A percentile compares a stretch with the other conserved stretches of the same genome.
These are phyloP conservation scores for Phymastichus coffea DNA, from an alignment of 1,140 invertebrate genomes.

Conservation along the genomic window DNA sequence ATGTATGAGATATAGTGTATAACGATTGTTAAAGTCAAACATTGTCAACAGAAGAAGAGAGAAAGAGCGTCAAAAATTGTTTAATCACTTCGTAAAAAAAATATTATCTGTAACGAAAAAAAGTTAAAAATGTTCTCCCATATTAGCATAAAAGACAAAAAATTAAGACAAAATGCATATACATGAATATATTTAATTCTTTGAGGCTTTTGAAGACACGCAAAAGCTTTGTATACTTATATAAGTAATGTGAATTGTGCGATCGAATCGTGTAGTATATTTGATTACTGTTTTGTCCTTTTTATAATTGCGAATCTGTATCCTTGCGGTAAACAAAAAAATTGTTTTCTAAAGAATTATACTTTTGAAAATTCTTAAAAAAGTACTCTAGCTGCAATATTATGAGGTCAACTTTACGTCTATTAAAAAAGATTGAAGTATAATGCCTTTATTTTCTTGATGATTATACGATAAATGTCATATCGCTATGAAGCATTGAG, in stretches of 20 bases:
- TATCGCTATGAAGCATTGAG: conserved; percentile 8
- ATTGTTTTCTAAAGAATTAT: background rate
- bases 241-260: conserved; percentile 20
- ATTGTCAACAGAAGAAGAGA: conserved; percentile 30
- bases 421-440: background rate
- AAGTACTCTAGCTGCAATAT: conserved; percentile 22
- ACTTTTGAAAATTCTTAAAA: conserved; percentile 8
- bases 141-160: conserved; percentile 35
- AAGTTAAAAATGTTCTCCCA: conserved; percentile 38
- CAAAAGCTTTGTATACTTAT: conserved; percentile 24
- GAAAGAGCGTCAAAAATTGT: conserved; percentile 33
- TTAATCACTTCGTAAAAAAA: conserved; percentile 11
- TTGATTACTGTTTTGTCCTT: conserved; percentile 6
- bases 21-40: conserved; percentile 49
- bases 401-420: background rate
- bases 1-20: conserved; percentile 52
- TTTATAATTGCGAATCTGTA: conserved; percentile 3
- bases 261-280: conserved; percentile 23
- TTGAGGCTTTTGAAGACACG: conserved; percentile 5
- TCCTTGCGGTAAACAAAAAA: background rate
- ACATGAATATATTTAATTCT: conserved; percentile 23
- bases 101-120: conserved; percentile 29
- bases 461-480: background rate
- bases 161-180: conserved; percentile 31
- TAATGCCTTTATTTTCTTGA: conserved; percentile 11